Base-by-base conservation (phyloP, 2,797 vertebrate species). In the Rallus crepitans region DNA sequence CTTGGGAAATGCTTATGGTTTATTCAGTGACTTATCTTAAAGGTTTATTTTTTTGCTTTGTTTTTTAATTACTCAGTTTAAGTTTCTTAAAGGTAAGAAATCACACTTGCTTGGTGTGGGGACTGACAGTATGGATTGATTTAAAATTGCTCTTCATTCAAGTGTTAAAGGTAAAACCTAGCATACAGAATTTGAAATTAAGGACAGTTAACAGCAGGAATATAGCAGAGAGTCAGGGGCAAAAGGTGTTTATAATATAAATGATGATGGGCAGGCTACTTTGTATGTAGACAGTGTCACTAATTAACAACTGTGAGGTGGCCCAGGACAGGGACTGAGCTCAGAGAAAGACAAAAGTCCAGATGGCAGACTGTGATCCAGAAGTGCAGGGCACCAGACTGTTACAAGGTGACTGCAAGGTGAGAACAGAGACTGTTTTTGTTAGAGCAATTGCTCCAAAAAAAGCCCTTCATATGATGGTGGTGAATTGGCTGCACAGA, bases 291-390 rank as follows among this genome's bases (percentile, higher is more conserved):
- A 79, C 52, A 82, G 59, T 86, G 72, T 69, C 37, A 59, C 87
- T 96, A 96, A 97, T 97, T 97, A 98, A 94, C 73, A 90, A 80
- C n/a, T 89, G 90, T 96, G 80, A 93, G 72, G 79, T 73, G 76
- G 76, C 53, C 76, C 89, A 82, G 85, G 64, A 86, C 0, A 2
- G 84, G 69, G 82, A 90, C 28, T 71, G 77, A 70, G 83, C 53
- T 35, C 69, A 82, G 78, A 97, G 79, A 56, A 94, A 68, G 79
- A 88, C 89, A 63, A 63, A 93, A 89, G 79, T 96, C 96, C 97
- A 97, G 98, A 97, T 97, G 97, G 97, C 92, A 77, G 40, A 56
- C 90, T 90, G 12, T 92, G 90, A 93, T 96, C 72, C 89, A 96
- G 94, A 96, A 89, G 70, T 86, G 53, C 82, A 57, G 60, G 37